Evolutionary conservation across 2,113 vertebrate species (phyloP).

Genomic region (Acanthisitta chloris): DNA sequence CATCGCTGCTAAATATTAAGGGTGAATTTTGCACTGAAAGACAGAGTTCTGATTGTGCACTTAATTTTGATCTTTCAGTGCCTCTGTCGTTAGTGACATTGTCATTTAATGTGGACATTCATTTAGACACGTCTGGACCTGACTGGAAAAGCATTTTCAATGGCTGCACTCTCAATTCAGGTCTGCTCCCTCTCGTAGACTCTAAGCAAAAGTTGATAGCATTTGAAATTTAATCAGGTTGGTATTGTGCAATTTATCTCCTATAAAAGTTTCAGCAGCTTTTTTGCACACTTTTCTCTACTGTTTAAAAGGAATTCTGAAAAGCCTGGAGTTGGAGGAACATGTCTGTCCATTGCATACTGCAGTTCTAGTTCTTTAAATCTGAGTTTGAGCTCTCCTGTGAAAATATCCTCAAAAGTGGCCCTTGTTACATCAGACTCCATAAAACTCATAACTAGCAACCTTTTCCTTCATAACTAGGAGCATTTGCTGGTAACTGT

Average conservation of each 20-base stretch:
- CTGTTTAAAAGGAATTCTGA: constrained; percentile 29
- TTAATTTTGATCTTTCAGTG: constrained; percentile 11
- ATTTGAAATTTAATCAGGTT: constrained; percentile 68
- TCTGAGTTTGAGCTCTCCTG: background rate
- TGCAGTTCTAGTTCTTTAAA: background rate
- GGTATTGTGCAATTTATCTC: constrained; percentile 63
- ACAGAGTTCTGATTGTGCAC: constrained; percentile 6
- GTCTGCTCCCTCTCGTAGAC: background rate
- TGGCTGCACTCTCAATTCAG: constrained; percentile 41
- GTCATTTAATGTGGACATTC: constrained; percentile 57
- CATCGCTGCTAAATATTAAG: background rate
- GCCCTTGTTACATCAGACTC: background rate
- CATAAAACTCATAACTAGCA: background rate
- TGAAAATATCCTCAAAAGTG: background rate
- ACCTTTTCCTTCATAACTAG: background rate
- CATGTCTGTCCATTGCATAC: background rate
- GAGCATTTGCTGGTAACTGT: background rate
- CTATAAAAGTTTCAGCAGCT: constrained; percentile 55
- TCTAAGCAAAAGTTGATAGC: constrained; percentile 58
- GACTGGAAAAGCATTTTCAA: constrained; percentile 19
- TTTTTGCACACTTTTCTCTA: constrained; percentile 18
- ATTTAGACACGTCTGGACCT: background rate
- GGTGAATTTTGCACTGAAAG: background rate
- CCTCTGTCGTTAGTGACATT: constrained; percentile 31
- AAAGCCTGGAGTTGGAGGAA: background rate